Conservation (phyloP, 1,140 invertebrate species). For the Atta cephalotes region DNA sequence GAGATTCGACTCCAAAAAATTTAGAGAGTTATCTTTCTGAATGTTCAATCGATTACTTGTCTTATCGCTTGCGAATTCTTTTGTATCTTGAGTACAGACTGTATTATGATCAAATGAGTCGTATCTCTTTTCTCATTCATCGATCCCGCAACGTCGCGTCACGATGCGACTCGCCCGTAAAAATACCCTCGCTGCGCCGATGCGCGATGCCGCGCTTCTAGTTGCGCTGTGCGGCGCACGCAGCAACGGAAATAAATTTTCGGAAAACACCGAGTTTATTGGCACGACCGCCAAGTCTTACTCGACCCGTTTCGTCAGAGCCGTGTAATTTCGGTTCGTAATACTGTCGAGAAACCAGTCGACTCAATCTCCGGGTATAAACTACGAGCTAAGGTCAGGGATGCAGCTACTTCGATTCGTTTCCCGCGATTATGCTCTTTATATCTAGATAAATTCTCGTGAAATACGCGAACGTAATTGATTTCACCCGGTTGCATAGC, state of each 20-base stretch:
- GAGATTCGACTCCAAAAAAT: too few relatives aligned
- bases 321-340: constrained; percentile 73
- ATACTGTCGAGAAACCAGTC: constrained; percentile 60
- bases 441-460: not conserved
- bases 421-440: constrained; percentile 1
- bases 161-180: not conserved
- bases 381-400: constrained; percentile 76
- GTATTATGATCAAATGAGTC: not conserved
- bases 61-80: not conserved
- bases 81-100: not conserved
- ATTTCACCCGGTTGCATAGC: not conserved
- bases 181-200: not conserved
- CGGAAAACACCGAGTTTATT: constrained; percentile 70
- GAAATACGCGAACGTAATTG: not conserved
- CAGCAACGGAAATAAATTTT: constrained; percentile 68
- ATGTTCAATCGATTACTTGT: not conserved
- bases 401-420: constrained; percentile 62
- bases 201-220: too few relatives aligned
- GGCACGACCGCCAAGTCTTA: constrained; percentile 77
- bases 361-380: constrained; percentile 48
- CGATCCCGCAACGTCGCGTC: not conserved
- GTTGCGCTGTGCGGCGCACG: constrained; percentile 27
- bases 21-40: too few relatives aligned
- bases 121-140: not conserved
- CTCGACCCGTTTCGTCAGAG: constrained; percentile 74